Conservation (phyloP, 1,140 invertebrate species). For the Battus philenor region DNA sequence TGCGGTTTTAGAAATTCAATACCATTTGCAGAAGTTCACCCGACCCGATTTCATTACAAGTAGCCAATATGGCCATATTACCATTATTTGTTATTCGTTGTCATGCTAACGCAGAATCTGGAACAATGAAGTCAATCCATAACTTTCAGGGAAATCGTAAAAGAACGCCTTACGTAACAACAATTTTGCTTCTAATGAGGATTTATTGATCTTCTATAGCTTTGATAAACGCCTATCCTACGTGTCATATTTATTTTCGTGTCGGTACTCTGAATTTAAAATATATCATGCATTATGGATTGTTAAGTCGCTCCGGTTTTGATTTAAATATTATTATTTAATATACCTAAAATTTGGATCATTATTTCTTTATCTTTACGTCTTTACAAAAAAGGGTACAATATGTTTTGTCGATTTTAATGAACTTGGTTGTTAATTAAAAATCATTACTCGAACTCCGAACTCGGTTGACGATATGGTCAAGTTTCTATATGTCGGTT, state of each 20-base stretch:
- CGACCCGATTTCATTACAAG: conserved; percentile 31
- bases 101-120: conserved; percentile 5
- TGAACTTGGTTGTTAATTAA: not conserved
- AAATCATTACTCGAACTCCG: not conserved
- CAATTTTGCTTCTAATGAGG: not conserved
- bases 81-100: conserved; percentile 13
- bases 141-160: conserved; percentile 7
- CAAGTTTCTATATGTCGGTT: no score
- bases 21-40: conserved; percentile 29
- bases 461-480: no score
- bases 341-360: no score
- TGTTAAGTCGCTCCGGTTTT: no score
- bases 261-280: no score
- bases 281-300: no score
- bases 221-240: not conserved
- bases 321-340: no score
- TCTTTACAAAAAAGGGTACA: no score
- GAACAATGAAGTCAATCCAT: not conserved
- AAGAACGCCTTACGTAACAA: conserved; percentile 16
- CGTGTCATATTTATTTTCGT: no score
- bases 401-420: no score
- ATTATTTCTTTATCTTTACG: no score
- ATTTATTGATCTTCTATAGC: not conserved
- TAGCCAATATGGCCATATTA: conserved; percentile 18
- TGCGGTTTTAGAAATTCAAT: conserved; percentile 37